Evolutionary conservation across 2,888 invertebrate genomes (phyloP).

Genomic region (Cataglyphis albicans): DNA sequence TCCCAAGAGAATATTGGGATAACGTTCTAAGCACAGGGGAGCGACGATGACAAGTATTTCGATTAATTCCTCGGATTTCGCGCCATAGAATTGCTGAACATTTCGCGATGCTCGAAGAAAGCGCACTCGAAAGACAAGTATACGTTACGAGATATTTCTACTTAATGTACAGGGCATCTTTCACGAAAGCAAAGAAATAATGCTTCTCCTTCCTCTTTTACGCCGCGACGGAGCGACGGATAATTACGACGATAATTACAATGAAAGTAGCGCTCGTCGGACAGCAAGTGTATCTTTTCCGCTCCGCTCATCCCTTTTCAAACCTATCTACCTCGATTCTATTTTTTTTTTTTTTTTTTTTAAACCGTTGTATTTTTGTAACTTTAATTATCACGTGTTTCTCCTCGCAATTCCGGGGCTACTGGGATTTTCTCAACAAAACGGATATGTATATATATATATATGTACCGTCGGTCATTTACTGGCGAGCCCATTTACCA

Average conservation of each 20-base stretch:
- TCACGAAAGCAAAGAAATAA: not conserved
- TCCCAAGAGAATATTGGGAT: slow-evolving; percentile 31
- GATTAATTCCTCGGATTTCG: slow-evolving; percentile 40
- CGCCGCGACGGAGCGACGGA: slow-evolving; percentile 44
- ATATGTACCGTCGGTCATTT: slow-evolving; percentile 67
- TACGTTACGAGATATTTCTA: slow-evolving; percentile 10
- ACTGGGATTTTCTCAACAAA: slow-evolving; percentile 70
- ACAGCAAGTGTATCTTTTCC: slow-evolving; percentile 46
- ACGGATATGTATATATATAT: slow-evolving; percentile 7
- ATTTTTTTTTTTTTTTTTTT: slow-evolving; percentile 38
- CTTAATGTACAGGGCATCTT: slow-evolving; percentile 7
- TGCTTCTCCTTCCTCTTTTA: slow-evolving; percentile 33
- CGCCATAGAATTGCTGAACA: not conserved
- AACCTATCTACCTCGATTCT: not conserved
- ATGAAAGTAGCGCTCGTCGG: slow-evolving; percentile 62
- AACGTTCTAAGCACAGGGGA: slow-evolving; percentile 37
- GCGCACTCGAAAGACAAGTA: not conserved
- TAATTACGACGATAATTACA: slow-evolving; percentile 72
- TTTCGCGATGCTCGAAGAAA: not conserved
- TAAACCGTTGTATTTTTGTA: slow-evolving; percentile 72
- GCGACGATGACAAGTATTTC: slow-evolving; percentile 36
- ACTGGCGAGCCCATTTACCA: slow-evolving; percentile 71
- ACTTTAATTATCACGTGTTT: slow-evolving; percentile 76
- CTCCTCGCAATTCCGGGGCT: slow-evolving; percentile 69
- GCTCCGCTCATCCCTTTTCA: not conserved